Evolutionary conservation across 2,113 vertebrate species (phyloP), one percentile per base, ranked within the genome.

Genomic region (Crotalus viridis): DNA sequence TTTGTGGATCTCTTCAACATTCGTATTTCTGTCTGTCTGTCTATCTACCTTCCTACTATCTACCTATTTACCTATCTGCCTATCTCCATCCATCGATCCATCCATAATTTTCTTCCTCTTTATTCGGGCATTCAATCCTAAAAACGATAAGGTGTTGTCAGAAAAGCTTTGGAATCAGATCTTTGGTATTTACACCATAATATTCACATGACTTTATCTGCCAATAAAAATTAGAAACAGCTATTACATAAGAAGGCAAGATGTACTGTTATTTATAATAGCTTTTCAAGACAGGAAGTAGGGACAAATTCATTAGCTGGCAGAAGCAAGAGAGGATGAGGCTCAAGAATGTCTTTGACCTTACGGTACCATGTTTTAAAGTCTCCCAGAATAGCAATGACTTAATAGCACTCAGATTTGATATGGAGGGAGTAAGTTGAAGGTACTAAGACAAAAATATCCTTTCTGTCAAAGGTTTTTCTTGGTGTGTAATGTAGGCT

Each of bases 301-400:
- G 9, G 28, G 93, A 93, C 59, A 39, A 89, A 91, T 89, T 17
- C 17, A 28, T 56, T 4, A 19, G 33, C 5, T 51, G 48, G 39
- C 9, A 87, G 17, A 94, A 94, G 85, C 24, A 92, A 95, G 93
- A 95, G 91, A 5, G 64, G 26, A 92, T 54, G 85, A 91, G 94
- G 91, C 74, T 55, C 85, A 94, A 89, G 92, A 95, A 95, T 92
- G 86, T 33, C 93, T 95, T 95, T 96, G 95, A 93, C 91, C 55
- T 92, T 87, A 88, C 48, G 87, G 43, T 93, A 91, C 92, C 85
- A 88, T 92, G 91, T 55, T 85, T 51, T 87, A 95, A 64, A 92
- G 87, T 92, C 87, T 95, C 94, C 69, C 95, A 95, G 96, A 96
- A 88, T 86, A 93, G 93, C 9, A 89, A 89, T 95, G 96, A 95